A percentile compares a stretch with the other conserved stretches of the same genome.
phyloP scores from a whole-genome alignment of 2,797 vertebrate species.

The Enteromius thamalakanensis region DNA sequence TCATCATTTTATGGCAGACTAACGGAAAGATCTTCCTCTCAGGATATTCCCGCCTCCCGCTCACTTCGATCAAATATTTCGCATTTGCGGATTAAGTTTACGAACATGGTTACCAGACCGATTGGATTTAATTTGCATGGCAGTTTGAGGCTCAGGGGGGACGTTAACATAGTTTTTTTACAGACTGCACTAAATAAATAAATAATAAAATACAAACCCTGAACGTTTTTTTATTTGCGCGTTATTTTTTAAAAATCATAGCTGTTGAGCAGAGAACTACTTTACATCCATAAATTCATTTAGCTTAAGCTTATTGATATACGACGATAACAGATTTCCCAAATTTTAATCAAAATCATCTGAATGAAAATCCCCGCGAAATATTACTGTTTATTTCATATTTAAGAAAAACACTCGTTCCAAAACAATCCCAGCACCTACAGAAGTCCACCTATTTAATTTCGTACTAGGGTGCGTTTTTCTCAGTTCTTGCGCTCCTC shows the following conservation, averaged over 20 bases:
- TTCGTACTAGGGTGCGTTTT: neutral
- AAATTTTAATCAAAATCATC: neutral
- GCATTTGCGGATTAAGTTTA: neutral
- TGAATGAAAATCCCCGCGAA: neutral
- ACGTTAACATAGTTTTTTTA: neutral
- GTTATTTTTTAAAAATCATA: neutral
- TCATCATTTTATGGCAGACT: slow-evolving; percentile 15
- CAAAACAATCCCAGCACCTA: neutral
- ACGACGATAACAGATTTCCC: neutral
- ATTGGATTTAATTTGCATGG: neutral
- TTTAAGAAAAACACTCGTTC: neutral
- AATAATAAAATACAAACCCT: neutral
- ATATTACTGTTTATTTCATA: neutral
- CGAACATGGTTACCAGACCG: neutral
- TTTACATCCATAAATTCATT: neutral
- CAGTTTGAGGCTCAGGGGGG: neutral
- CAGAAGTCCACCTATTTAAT: neutral
- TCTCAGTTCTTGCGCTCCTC: slow-evolving; percentile 37
- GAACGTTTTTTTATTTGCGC: neutral
- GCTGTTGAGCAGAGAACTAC: neutral
- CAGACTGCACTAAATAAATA: neutral
- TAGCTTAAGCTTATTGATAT: neutral
- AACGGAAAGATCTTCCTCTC: neutral
- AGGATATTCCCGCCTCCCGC: neutral
- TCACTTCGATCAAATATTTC: slow-evolving; percentile 5